phyloP scores from a whole-genome alignment of 2,797 vertebrate genomes.

The Pseudochaenichthys georgianus region DNA sequence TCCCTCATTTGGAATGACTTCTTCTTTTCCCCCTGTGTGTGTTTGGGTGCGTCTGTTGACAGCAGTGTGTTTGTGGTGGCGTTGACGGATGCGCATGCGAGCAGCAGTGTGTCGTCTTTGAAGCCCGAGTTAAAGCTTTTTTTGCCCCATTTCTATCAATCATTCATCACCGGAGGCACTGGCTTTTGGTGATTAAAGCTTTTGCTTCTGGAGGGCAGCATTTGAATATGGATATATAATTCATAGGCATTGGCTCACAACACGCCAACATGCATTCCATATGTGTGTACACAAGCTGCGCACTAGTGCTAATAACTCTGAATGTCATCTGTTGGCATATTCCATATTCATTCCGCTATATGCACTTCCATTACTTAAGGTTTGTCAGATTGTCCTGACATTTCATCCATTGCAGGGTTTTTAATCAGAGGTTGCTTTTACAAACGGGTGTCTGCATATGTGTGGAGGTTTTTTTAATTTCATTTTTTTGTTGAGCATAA shows the following conservation, averaged over 20 bases:
- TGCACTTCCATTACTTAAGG: slow-evolving; percentile 40
- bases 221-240: slow-evolving; percentile 87
- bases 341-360: slow-evolving; percentile 49
- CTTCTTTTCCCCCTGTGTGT: neutral
- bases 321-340: slow-evolving; percentile 46
- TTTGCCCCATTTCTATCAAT: slow-evolving; percentile 89
- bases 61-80: slow-evolving; percentile 68
- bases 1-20: slow-evolving; percentile 45
- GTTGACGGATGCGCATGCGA: slow-evolving; percentile 74
- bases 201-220: slow-evolving; percentile 78
- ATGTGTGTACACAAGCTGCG: slow-evolving; percentile 27
- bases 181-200: slow-evolving; percentile 88
- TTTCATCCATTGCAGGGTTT: slow-evolving; percentile 45
- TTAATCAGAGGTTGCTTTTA: slow-evolving; percentile 45
- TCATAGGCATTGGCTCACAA: slow-evolving; percentile 76
- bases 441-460: slow-evolving; percentile 21
- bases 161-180: slow-evolving; percentile 86
- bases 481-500: slow-evolving; percentile 34
- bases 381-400: slow-evolving; percentile 32
- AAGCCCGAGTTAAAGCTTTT: slow-evolving; percentile 82
- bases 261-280: slow-evolving; percentile 44
- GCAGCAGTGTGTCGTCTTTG: slow-evolving; percentile 79
- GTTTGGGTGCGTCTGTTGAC: slow-evolving; percentile 57
- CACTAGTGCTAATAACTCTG: slow-evolving; percentile 16
- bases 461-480: slow-evolving; percentile 20